Base-by-base conservation (phyloP, 2,113 vertebrate genomes). In the Cynopterus brachyotis region DNA sequence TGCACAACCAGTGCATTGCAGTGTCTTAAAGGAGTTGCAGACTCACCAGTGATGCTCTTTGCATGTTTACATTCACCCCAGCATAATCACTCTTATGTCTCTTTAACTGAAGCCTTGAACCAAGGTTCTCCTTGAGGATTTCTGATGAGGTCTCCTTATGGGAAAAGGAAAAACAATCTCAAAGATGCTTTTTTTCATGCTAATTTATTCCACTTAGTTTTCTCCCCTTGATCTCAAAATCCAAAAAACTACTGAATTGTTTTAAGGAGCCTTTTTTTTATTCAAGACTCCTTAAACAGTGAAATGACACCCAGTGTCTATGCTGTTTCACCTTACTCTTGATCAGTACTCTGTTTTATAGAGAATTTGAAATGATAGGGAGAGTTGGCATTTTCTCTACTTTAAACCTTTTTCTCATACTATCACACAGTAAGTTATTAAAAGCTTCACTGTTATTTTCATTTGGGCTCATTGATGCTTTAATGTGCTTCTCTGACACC, bases 291-390 rank as follows among this genome's bases (percentile, higher is more conserved):
- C 19, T 8, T 47, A 10, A 40, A 2, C 0, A 11, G 16, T 1
- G n/a, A 50, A 47, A 35, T 62, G 70, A 37, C 1, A 6, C 15
- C 4, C 32, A 5, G 47, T 4, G 6, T 50, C 47, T 42, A 13
- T 13, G 3, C 24, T 45, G 35, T 26, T 37, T 19, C 17, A 12
- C 5, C 42, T 70, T 60, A 30, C 20, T 4, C 45, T 37, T 28
- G 24, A 20, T 4, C 3, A 3, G 8, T 28, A 3, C 3, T 40
- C 6, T 19, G 32, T 55, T 55, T 37, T 3, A 11, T 10, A 5
- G n/a, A 22, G 11, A 6, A n/a, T 40, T 32, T 7, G 73, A 24
- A 37, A 83, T 1, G 4, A 0, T 40, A 2, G 32, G 0, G 2
- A 4, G 4, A 78, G 3, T 9, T 13, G 3, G 5, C 5, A 20